Evolutionary conservation across 2,888 invertebrate species (phyloP).

Genomic region (Mongoloraphidia duomilia): DNA sequence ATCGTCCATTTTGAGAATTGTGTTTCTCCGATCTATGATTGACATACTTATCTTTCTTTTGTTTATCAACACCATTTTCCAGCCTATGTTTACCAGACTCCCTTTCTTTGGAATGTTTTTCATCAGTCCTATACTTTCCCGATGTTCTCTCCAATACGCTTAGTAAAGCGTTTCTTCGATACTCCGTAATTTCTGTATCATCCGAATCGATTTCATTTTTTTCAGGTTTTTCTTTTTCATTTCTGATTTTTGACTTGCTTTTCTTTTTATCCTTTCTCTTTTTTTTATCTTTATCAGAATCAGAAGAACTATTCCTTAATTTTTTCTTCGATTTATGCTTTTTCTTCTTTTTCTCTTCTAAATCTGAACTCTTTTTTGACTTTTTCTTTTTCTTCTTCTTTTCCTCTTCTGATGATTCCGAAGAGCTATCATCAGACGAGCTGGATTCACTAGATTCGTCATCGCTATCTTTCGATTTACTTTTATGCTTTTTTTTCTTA

Average conservation of each 20-base stretch:
- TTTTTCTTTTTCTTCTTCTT: slow-evolving; percentile 5
- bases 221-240: slow-evolving; percentile 14
- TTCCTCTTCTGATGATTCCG: slow-evolving; percentile 5
- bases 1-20: no score
- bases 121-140: background rate
- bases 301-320: background rate
- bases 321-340: slow-evolving; percentile 12
- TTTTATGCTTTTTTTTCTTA: slow-evolving; percentile 11
- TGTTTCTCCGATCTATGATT: background rate
- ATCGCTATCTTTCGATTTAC: slow-evolving; percentile 8
- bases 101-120: background rate
- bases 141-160: background rate
- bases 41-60: background rate
- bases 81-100: background rate
- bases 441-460: slow-evolving; percentile 8
- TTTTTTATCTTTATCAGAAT: slow-evolving; percentile 8
- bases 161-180: background rate
- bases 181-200: background rate
- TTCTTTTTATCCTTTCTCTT: slow-evolving; percentile 10
- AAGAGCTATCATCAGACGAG: slow-evolving; percentile 1
- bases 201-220: slow-evolving; percentile 2
- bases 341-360: slow-evolving; percentile 15
- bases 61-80: background rate
- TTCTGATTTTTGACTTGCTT: slow-evolving; percentile 7
- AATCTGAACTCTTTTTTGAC: slow-evolving; percentile 9